Conservation (phyloP, 2,113 vertebrate genomes). For the Cnemophilus loriae region DNA sequence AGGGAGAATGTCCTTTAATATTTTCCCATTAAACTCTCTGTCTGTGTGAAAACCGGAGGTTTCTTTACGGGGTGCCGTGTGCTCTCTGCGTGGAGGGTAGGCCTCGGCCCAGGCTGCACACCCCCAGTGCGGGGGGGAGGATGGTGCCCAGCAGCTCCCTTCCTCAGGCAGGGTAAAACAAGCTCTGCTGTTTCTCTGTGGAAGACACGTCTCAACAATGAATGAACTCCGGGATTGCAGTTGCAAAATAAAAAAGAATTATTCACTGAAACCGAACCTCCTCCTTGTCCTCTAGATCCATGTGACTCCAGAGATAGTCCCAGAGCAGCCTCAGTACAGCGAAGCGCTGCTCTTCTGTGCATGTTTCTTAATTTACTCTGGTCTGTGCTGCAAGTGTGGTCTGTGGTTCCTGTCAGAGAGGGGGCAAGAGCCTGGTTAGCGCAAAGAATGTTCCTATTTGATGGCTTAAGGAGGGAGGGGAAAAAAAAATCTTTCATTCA, state of each 20-base stretch:
- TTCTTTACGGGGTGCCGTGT: background rate
- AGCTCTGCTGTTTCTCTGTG: background rate
- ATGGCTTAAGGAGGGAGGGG: background rate
- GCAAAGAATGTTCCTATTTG: constrained; percentile 35
- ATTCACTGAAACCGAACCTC: constrained; percentile 16
- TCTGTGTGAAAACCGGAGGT: background rate
- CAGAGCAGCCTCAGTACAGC: background rate
- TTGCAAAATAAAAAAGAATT: background rate
- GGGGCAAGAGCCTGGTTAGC: constrained; percentile 35
- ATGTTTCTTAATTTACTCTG: constrained; percentile 61
- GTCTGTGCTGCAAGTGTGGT: constrained; percentile 13
- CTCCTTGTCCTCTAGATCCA: background rate
- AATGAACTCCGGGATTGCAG: background rate
- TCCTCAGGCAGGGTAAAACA: background rate
- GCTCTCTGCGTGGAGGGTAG: background rate
- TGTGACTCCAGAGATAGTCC: background rate
- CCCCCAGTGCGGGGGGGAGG: background rate
- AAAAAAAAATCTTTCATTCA: constrained; percentile 51
- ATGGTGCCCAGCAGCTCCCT: background rate
- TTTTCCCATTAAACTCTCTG: background rate
- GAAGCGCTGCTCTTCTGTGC: background rate
- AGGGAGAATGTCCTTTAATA: background rate
- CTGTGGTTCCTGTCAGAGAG: constrained; percentile 48
- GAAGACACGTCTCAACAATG: background rate
- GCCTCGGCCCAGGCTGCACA: background rate